A percentile compares a stretch with the other conserved stretches of the same genome.
These are phyloP conservation scores for Channallabes apus DNA, from an alignment of 2,797 vertebrate genomes.

Conservation along the genomic window DNA sequence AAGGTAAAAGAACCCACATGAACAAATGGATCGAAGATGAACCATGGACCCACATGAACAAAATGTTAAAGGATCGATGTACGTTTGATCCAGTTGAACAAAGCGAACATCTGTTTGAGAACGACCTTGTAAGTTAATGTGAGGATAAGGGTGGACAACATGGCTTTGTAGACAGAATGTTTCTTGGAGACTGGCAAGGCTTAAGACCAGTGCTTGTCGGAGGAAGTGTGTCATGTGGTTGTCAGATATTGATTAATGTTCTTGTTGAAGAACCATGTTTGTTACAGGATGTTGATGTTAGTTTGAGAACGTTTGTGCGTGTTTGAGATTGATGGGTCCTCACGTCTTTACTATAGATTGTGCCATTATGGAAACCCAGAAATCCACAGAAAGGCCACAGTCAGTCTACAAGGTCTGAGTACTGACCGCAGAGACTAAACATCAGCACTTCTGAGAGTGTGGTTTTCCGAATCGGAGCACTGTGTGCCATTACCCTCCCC, in stretches of 20 bases:
- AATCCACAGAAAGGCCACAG: constrained; percentile 36
- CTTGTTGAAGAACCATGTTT: background rate
- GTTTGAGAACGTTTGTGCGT: background rate
- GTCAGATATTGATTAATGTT: background rate
- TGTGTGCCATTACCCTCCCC: constrained; percentile 23
- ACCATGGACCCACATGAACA: background rate
- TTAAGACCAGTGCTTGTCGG: background rate
- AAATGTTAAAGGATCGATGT: too few species aligned
- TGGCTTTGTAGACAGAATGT: background rate
- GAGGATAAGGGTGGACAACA: background rate
- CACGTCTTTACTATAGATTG: background rate
- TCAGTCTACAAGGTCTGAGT: constrained; percentile 26
- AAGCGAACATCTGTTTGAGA: background rate
- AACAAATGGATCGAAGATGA: background rate
- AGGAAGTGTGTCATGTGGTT: background rate
- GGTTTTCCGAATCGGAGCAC: constrained; percentile 37
- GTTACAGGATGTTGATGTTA: constrained; percentile 11
- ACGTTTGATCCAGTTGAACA: background rate
- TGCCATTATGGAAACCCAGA: constrained; percentile 15
- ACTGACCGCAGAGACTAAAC: constrained; percentile 43
- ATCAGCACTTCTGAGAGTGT: constrained; percentile 46
- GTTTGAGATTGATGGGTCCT: constrained; percentile 14
- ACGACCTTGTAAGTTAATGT: background rate
- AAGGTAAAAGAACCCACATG: background rate
- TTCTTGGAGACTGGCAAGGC: background rate